Conservation (phyloP, 2,797 vertebrate genomes). For the Tiaroga cobitis region DNA sequence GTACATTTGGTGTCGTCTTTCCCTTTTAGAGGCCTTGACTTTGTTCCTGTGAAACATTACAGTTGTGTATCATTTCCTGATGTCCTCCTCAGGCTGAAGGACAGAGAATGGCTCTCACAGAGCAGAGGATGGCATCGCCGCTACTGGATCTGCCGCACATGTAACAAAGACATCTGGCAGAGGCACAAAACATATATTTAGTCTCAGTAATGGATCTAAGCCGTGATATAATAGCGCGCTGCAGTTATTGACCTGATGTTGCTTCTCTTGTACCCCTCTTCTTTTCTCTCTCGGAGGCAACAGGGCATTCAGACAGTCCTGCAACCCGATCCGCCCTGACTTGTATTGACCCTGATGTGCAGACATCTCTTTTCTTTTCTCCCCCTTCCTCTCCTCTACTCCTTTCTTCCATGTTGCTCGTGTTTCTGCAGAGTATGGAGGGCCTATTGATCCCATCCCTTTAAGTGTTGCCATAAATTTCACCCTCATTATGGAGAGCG, state of each 20-base stretch:
- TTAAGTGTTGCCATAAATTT: constrained; percentile 83
- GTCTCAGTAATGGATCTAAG: constrained; percentile 49
- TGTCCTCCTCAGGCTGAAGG: constrained; percentile 45
- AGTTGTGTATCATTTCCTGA: constrained; percentile 46
- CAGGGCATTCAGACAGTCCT: constrained; percentile 54
- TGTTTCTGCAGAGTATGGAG: constrained; percentile 47
- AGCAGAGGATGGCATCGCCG: constrained; percentile 6
- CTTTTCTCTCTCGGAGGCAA: constrained; percentile 48
- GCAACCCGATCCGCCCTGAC: constrained; percentile 69
- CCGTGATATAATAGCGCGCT: constrained; percentile 56
- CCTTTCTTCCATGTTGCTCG: constrained; percentile 60
- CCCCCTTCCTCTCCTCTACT: constrained; percentile 26
- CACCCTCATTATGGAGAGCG: constrained; percentile 74
- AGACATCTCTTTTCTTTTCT: constrained; percentile 54
- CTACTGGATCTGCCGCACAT: constrained; percentile 43
- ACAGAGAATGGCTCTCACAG: constrained; percentile 40
- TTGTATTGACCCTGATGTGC: constrained; percentile 63
- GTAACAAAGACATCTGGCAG: constrained; percentile 50
- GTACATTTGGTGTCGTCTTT: constrained; percentile 22
- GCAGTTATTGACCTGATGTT: constrained; percentile 63
- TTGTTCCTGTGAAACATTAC: constrained; percentile 41
- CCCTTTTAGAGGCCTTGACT: constrained; percentile 32
- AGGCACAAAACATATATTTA: constrained; percentile 54
- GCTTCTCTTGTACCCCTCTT: constrained; percentile 34
- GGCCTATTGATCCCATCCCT: constrained; percentile 78